phyloP scores from a whole-genome alignment of 1,140 invertebrate species.

The Triops cancriformis region DNA sequence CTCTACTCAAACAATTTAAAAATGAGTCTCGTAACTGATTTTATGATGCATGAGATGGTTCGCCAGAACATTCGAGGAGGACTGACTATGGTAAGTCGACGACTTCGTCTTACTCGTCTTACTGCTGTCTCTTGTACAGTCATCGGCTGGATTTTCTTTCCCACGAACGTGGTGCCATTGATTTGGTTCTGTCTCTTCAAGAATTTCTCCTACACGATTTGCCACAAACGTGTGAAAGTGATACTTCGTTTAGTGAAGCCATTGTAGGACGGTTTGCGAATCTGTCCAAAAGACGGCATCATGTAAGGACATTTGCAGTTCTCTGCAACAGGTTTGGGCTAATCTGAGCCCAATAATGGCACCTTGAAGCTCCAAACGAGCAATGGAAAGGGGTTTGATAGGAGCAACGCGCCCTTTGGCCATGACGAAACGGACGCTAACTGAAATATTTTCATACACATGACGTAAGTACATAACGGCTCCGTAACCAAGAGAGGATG shows the following conservation, averaged over 20 bases:
- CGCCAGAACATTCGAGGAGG: too few species aligned
- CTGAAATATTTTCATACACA: background rate
- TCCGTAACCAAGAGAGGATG: constrained; percentile 28
- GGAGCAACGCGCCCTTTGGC: constrained; percentile 29
- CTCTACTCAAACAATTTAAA: too few species aligned
- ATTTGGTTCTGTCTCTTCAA: background rate
- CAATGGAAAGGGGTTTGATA: constrained; percentile 21
- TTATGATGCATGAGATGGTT: too few species aligned
- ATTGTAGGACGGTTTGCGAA: constrained; percentile 27
- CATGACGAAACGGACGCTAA: constrained; percentile 1
- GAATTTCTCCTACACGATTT: constrained; percentile 27
- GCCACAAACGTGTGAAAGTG: constrained; percentile 21
- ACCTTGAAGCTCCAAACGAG: constrained; percentile 22
- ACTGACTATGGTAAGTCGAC: too few species aligned
- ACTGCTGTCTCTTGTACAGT: constrained; percentile 24
- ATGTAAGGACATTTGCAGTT: background rate
- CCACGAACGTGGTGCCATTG: constrained; percentile 21
- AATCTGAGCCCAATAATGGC: constrained; percentile 14
- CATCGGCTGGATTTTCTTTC: too few species aligned
- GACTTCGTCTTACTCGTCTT: too few species aligned
- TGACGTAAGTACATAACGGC: constrained; percentile 19
- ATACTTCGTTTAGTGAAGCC: constrained; percentile 18
- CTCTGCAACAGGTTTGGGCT: background rate
- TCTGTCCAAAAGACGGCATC: constrained; percentile 23
- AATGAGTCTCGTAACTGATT: too few species aligned